Evolutionary conservation across 2,113 vertebrate genomes (phyloP), one percentile per base, ranked within the genome.

Genomic region (Nyctereutes procyonoides): DNA sequence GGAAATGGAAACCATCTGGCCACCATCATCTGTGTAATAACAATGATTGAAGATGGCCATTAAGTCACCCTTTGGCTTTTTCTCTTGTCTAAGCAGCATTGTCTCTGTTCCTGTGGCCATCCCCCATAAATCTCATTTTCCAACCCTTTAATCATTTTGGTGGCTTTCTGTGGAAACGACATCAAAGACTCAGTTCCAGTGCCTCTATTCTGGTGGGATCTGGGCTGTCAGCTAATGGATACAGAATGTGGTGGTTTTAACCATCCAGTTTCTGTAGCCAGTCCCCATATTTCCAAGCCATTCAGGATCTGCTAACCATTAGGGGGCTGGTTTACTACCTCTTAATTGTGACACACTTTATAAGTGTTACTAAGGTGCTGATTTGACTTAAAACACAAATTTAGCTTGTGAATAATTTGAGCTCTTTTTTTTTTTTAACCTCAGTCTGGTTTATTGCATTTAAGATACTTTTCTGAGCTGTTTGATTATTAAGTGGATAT

Each of bases 161-260:
- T 98, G 97, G 95, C 96, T 98, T 97, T 98, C 95, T 95, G 92
- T 96, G 96, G 97, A 97, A 97, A 90, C 76, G 56, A 96, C 95
- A 96, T 98, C 97, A 98, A 98, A 98, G 97, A 62, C 94, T 92
- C 53, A 62, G 79, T 96, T 97, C 92, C 88, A 98, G 95, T 97
- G 98, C 95, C 12, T 24, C 97, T 97, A 71, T 98, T 98, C 97
- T 98, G 53, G 96, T 98, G 97, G 98, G 56, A 92, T 97, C 92
- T 95, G 96, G 95, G 91, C 96, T 97, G 95, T 98, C 97, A 98
- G 88, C 98, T 96, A 98, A 96, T 60, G 93, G 97, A 97, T 98
- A 98, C 95, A 91, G 97, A 98, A 98, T 97, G 97, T 32, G 96
- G 96, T 98, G 97, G 97, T 98, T 98, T 98, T 95, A 88, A 95